Base-by-base conservation (phyloP, 1,140 invertebrate species). In the Homarus americanus region DNA sequence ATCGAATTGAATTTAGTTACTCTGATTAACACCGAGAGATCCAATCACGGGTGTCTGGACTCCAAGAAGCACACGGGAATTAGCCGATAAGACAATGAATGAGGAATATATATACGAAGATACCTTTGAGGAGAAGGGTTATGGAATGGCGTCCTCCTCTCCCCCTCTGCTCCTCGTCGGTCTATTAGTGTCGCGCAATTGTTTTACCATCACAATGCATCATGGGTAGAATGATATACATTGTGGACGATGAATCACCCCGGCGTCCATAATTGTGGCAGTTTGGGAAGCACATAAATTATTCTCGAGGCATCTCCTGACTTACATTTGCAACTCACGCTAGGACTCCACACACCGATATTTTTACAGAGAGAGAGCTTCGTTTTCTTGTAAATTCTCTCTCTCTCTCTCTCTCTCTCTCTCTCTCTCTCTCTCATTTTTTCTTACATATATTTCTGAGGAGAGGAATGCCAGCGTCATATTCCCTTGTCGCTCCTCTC, bases 71-170 rank as follows among this genome's bases (percentile, higher is more conserved):
- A 58, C 24, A 10, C 17, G 3, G 3, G 3, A 12, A 3, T 20
- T 3, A 20, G 17, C 53, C 53, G 3, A 20, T 20, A 58, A 20
- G 17, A 20, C 3, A 12, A 58, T 20, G 1, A 20, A 58, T 20
- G 53, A 58, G 17, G 3, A 12, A 58, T 0, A 58, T 58, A 20
- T 17, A 58, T 4, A 2, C 3, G 17, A 20, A 3, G 15, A 58
- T 4, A 1, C 15, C 12, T 24, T 1, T 0, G 53, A 20, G 5
- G 0, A n/a, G n/a, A n/a, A n/a, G n/a, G n/a, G n/a, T n/a, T n/a
- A n/a, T n/a, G n/a, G n/a, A n/a, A n/a, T n/a, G n/a, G n/a, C n/a
- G n/a, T n/a, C n/a, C n/a, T n/a, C n/a, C n/a, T n/a, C n/a, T n/a
- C n/a, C n/a, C n/a, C n/a, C n/a, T 3, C 12, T 20, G 20, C 0